Evolutionary conservation across 2,113 vertebrate species (phyloP), one percentile per base, ranked within the genome.

Genomic region (Willisornis vidua): DNA sequence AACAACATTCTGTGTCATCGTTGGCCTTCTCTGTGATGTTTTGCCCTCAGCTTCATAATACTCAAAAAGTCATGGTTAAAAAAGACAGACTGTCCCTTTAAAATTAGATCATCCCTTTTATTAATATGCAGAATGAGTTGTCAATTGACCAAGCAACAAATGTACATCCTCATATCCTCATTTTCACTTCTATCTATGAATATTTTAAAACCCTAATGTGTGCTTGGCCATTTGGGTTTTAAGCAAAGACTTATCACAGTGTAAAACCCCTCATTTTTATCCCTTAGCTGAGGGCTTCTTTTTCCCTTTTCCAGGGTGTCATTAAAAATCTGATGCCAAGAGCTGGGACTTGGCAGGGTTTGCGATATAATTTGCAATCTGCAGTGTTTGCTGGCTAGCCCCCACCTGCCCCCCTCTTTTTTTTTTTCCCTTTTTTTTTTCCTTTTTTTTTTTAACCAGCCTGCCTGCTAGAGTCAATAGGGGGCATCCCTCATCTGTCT

Each of bases 401-500:
- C 98, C 97, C 97, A 68, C 93, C 75, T 89, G 48, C 90, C 95
- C 97, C 95, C 95, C 90, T 43, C 59, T 46, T 48, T 70, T 94
- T 70, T 94, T 88, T 59, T 96, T 97, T 77, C 85, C 80, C 17
- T 31, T 68, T 83, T 97, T 63, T 73, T 63, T 73, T 10, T 94
- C 90, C 26, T 74, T 74, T 96, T 97, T 96, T 94, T 98, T 98
- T 97, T 98, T 97, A 98, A 98, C 98, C 97, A 98, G 98, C 98
- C 98, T 98, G 98, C 98, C 98, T 98, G 98, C 98, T 98, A 98
- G 98, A 99, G 99, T 99, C 99, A 99, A 99, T 98, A 99, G 99
- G 99, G 99, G 99, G 99, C 99, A 99, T 99, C 98, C 98, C 99
- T 99, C 99, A 99, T 99, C 99, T 99, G 99, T 99, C 99, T 98